Conservation (phyloP, 2,797 vertebrate species). For the Phaenicophaeus curvirostris region DNA sequence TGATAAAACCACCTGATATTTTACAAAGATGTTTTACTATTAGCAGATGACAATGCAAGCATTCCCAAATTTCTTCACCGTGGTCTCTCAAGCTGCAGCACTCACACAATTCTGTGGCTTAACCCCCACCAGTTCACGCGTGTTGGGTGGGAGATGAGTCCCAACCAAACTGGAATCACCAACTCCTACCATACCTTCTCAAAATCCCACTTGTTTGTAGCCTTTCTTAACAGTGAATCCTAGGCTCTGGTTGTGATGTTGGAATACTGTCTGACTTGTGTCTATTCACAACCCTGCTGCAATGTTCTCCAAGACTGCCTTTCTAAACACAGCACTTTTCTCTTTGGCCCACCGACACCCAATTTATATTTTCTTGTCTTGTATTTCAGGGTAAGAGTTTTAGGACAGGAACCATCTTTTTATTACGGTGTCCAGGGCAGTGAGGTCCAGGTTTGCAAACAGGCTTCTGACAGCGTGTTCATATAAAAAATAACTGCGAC, state of each 20-base stretch:
- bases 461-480: constrained; percentile 16
- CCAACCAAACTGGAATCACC: neutral
- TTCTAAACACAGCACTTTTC: neutral
- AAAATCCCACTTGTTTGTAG: no score
- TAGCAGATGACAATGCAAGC: no score
- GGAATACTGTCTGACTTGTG: neutral
- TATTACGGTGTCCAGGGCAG: neutral
- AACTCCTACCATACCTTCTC: neutral
- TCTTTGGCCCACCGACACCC: neutral
- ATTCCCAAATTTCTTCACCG: no score
- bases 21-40: no score
- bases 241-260: no score
- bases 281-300: neutral
- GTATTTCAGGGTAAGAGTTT: neutral
- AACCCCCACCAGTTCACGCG: no score
- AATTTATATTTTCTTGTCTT: neutral
- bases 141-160: no score
- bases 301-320: neutral
- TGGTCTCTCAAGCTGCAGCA: no score
- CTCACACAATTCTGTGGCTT: no score
- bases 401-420: constrained; percentile 41
- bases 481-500: constrained; percentile 13
- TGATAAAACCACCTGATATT: no score
- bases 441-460: constrained; percentile 1
- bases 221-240: no score